These are phyloP conservation scores for Elmis aenea DNA, from an alignment of 2,888 invertebrate genomes.

Conservation along the genomic window DNA sequence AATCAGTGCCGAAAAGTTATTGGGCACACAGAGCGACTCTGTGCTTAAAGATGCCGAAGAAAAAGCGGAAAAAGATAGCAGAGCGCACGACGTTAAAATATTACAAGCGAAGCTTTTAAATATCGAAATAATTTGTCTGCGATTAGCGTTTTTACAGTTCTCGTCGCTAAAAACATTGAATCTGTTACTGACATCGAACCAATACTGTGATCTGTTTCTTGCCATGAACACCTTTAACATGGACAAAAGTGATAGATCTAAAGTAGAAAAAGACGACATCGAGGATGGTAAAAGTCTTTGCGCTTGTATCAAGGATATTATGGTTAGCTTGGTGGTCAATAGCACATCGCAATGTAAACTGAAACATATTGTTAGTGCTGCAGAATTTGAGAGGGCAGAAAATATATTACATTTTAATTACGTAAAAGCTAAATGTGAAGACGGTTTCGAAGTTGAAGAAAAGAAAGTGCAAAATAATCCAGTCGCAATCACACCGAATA, in stretches of 20 bases:
- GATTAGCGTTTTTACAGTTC: conserved; percentile 51
- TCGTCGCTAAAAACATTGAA: conserved; percentile 54
- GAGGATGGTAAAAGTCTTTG: conserved; percentile 22
- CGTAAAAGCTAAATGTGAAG: conserved; percentile 41
- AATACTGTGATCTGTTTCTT: conserved; percentile 53
- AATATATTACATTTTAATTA: conserved; percentile 47
- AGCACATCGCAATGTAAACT: conserved; percentile 48
- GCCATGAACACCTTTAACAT: conserved; percentile 42
- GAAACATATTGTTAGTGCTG: conserved; percentile 44
- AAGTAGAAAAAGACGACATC: conserved; percentile 17
- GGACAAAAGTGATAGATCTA: conserved; percentile 16
- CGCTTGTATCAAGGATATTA: conserved; percentile 39
- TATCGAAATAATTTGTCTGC: conserved; percentile 47
- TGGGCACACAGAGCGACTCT: conserved; percentile 20
- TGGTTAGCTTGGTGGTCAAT: conserved; percentile 45
- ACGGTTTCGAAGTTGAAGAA: conserved; percentile 38
- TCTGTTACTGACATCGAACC: conserved; percentile 49
- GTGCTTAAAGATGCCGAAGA: conserved; percentile 23
- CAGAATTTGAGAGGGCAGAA: conserved; percentile 49
- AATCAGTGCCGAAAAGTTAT: conserved; percentile 40
- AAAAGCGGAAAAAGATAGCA: conserved; percentile 15
- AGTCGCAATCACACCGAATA: no score
- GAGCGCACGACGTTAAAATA: conserved; percentile 30
- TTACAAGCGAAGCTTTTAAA: conserved; percentile 44
- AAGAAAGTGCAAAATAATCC: no score